Evolutionary conservation across 2,888 invertebrate genomes (phyloP), one percentile per base, ranked within the genome.

Genomic region (Ennomos fuscantarius): DNA sequence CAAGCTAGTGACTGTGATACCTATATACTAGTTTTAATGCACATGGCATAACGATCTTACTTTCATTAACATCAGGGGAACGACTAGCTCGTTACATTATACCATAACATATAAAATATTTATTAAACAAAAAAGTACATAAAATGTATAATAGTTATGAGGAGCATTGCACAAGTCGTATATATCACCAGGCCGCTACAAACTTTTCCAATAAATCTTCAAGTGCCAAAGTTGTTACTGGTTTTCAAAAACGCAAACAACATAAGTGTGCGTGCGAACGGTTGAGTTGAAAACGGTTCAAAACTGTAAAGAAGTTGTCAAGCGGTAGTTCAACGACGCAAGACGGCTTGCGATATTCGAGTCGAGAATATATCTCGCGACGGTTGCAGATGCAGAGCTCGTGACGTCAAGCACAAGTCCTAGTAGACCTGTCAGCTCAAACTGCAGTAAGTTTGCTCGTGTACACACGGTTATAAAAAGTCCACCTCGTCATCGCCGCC

Each of bases 381-480:
- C 68, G 69, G 65, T 69, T 67, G 67, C 68, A 69, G 72, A 66
- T 68, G 68, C 59, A 45, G 62, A 68, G 71, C 74, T 73, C 70
- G 50, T 63, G 63, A 67, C 73, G 68, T 72, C 68, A 56, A 68
- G 68, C 69, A 67, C 70, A 68, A 73, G 74, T 73, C 63, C 78
- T 75, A 57, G 60, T 24, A 72, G 69, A 53, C 69, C 66, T 72
- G 70, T 72, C 66, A 70, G 68, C 76, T 79, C 77, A 74, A 74
- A 3, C 74, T 77, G 65, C 66, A 68, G 63, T 53, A 10, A 13
- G 48, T 40, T 50, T 34, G 31, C n/a, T n/a, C n/a, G 35, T 55
- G 56, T n/a, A 59, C 69, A 76, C 73, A 75, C 63, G 74, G 62
- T 40, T 24, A 24, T 24, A 24, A 24, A 24, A 24, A 5, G 1